Evolutionary conservation across 2,888 invertebrate genomes (phyloP), one percentile per base, ranked within the genome.

Genomic region (Lampropteryx suffumata): DNA sequence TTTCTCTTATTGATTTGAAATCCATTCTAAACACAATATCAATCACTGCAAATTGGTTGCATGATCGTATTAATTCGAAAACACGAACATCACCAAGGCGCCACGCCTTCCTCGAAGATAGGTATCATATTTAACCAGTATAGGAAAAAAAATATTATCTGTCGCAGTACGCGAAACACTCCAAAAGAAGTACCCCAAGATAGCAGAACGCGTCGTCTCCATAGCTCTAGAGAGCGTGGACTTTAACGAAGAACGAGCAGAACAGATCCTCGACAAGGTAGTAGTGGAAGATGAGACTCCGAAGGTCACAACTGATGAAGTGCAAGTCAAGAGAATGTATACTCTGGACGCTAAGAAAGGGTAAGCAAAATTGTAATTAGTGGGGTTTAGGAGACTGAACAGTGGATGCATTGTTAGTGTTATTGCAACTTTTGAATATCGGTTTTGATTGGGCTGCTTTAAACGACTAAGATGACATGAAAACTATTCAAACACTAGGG

Each of bases 211-310:
- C 55, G 94, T 98, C 8, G 93, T 98, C 41, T 86, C 93, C 1
- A 94, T 98, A 78, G 98, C 98, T 0, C 84, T 98, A 57, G 97
- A 98, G 69, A 96, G 97, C 70, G 96, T 96, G 0, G 94, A 95
- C 70, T 98, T 94, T 80, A 94, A 97, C 59, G 96, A 96, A 75
- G 94, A 94, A 44, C 92, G 95, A 45, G 96, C 97, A 0, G 93
- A 93, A 60, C 95, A 95, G 76, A 95, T 98, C 59, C 85, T 98
- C 43, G 90, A 93, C 62, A 94, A 94, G 24, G 95, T 94, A 76
- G 84, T 92, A 6, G 90, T 93, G 55, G 95, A 95, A 65, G 95
- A 95, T 13, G 73, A 74, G 1, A 43, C 73, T 0, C 82, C 81
- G 0, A 81, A 79, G 56, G 59, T 64, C 6, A 47, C 39, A 3